Conservation (phyloP, 2,113 vertebrate genomes). For the Aspiorhynchus laticeps region DNA sequence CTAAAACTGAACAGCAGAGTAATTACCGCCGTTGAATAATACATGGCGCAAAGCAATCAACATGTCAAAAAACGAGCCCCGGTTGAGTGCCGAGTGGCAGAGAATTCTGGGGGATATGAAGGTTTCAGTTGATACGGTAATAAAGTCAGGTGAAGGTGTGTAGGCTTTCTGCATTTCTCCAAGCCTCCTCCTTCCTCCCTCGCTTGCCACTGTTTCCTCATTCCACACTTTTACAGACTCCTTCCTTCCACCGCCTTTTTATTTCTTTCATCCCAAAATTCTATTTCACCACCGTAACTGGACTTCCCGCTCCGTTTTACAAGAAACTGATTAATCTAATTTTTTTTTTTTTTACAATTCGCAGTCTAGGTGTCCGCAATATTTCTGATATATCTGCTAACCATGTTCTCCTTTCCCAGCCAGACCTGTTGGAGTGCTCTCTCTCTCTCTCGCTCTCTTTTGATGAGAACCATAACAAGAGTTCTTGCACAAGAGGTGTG, state of each 20-base stretch:
- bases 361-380: neutral
- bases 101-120: slow-evolving; percentile 27
- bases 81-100: slow-evolving; percentile 29
- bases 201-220: neutral
- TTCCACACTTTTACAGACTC: neutral
- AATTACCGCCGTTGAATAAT: slow-evolving; percentile 48
- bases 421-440: neutral
- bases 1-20: slow-evolving; percentile 39
- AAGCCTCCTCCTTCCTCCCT: neutral
- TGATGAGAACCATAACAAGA: slow-evolving; percentile 13
- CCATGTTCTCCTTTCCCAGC: neutral
- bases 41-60: slow-evolving; percentile 38
- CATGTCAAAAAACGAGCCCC: slow-evolving; percentile 29
- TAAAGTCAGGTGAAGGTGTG: slow-evolving; percentile 11
- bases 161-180: neutral
- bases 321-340: neutral
- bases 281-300: neutral
- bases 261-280: slow-evolving; percentile 33
- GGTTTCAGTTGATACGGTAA: slow-evolving; percentile 24
- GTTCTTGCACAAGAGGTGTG: slow-evolving; percentile 10
- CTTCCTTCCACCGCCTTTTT: neutral
- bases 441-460: neutral
- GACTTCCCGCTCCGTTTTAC: slow-evolving; percentile 12
- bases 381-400: neutral
- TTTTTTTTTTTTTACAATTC: neutral